Conservation (phyloP, 2,888 invertebrate species). For the Dryadula phaetusa region DNA sequence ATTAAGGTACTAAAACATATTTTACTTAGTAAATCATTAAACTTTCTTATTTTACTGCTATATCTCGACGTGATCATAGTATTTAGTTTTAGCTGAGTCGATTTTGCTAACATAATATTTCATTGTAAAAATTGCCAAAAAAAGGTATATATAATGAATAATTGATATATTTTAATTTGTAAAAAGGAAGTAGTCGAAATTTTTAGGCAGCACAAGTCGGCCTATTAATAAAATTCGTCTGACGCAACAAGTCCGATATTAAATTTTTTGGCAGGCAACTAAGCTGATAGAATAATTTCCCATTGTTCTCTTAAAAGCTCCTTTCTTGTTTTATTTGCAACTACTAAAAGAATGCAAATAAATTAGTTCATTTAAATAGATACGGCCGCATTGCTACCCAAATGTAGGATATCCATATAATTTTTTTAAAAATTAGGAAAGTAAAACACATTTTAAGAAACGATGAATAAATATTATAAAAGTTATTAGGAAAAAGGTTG, state of each 20-base stretch:
- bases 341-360: slow-evolving; percentile 36
- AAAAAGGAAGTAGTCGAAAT: not conserved
- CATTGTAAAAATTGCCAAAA: not conserved
- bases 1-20: slow-evolving; percentile 25
- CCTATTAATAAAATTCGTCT: slow-evolving; percentile 29
- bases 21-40: slow-evolving; percentile 16
- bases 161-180: slow-evolving; percentile 10
- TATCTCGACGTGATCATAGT: not conserved
- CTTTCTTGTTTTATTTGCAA: slow-evolving; percentile 29
- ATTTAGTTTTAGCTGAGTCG: not conserved
- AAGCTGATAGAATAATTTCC: slow-evolving; percentile 44
- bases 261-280: slow-evolving; percentile 46
- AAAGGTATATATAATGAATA: not conserved
- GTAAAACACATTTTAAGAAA: not conserved
- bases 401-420: not conserved
- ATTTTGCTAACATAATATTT: not conserved
- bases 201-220: slow-evolving; percentile 12
- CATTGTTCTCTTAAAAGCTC: slow-evolving; percentile 34
- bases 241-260: slow-evolving; percentile 46
- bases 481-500: too few relatives aligned
- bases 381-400: slow-evolving; percentile 29
- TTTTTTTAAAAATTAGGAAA: not conserved
- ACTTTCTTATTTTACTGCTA: slow-evolving; percentile 1
- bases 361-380: slow-evolving; percentile 37
- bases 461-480: not conserved